Percentiles rank a stretch among this genome's conserved stretches.
Conservation (phyloP, 92 coral and sea anemone species). For the Scolanthus callimorphus region DNA sequence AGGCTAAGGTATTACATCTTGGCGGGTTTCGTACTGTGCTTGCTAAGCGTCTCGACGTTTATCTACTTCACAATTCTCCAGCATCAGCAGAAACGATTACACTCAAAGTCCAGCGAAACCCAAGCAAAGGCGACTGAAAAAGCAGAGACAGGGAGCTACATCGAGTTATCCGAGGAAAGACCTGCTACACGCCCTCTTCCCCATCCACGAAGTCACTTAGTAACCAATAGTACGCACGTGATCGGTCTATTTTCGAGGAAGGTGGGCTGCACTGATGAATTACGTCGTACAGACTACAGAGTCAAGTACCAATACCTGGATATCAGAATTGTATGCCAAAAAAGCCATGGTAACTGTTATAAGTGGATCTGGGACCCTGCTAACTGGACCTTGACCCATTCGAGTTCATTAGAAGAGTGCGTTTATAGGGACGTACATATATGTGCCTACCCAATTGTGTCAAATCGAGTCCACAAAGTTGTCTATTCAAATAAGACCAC, state of each 20-base stretch:
- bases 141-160: too few species aligned
- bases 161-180: too few species aligned
- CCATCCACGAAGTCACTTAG: constrained; percentile 30
- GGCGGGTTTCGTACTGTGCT: too few species aligned
- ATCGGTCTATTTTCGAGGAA: constrained; percentile 12
- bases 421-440: constrained; percentile 4
- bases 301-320: constrained; percentile 25
- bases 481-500: constrained; percentile 16
- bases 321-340: constrained; percentile 1
- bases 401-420: background rate
- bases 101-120: too few species aligned
- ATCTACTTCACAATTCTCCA: too few species aligned
- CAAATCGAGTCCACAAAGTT: constrained; percentile 16
- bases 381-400: constrained; percentile 17
- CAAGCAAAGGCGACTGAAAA: too few species aligned
- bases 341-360: constrained; percentile 1
- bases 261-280: constrained; percentile 13
- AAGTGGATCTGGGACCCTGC: constrained; percentile 41
- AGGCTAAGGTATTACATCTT: too few species aligned
- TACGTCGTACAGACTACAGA: constrained; percentile 5
- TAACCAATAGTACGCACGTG: constrained; percentile 21
- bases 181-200: constrained; percentile 16
- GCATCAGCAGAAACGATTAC: too few species aligned
- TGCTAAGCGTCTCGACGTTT: too few species aligned
- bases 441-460: constrained; percentile 4